These are phyloP conservation scores for Micronisus gabar DNA, from an alignment of 2,113 vertebrate genomes.

Conservation along the genomic window DNA sequence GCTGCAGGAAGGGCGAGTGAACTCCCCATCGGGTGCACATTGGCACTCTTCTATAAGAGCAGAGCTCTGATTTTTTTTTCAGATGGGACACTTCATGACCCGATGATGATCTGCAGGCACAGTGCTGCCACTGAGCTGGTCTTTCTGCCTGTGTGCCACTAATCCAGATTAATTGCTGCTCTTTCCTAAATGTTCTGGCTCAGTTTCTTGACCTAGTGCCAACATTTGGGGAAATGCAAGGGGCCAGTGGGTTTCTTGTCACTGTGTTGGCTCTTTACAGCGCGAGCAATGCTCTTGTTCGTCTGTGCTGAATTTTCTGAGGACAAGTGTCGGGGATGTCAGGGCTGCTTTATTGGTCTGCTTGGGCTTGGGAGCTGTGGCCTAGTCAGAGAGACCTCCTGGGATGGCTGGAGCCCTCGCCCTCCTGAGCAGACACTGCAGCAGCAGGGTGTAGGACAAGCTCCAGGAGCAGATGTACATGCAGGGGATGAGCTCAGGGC, in stretches of 20 bases:
- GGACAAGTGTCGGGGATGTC: background rate
- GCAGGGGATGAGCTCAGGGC: accelerated
- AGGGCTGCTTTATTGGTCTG: background rate
- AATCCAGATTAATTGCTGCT: background rate
- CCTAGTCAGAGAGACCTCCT: background rate
- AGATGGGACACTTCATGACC: background rate
- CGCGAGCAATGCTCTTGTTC: accelerated
- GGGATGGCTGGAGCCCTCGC: accelerated
- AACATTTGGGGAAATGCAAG: background rate
- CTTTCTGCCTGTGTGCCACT: background rate
- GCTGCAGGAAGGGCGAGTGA: background rate
- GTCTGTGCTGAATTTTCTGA: background rate
- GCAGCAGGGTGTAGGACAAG: accelerated
- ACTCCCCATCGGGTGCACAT: background rate
- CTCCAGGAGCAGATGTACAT: background rate
- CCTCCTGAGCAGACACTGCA: background rate
- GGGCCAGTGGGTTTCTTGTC: background rate
- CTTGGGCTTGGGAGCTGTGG: background rate
- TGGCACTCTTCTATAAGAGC: background rate
- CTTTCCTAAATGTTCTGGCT: background rate
- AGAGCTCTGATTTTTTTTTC: background rate
- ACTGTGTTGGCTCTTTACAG: background rate
- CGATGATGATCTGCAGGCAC: background rate
- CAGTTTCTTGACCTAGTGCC: background rate
- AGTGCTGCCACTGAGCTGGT: background rate